A percentile compares a stretch with the other conserved stretches of the same genome.
Evolutionary conservation across 92 coral and sea anemone genomes (phyloP).

Genomic region (Umimayanthus kanabou): DNA sequence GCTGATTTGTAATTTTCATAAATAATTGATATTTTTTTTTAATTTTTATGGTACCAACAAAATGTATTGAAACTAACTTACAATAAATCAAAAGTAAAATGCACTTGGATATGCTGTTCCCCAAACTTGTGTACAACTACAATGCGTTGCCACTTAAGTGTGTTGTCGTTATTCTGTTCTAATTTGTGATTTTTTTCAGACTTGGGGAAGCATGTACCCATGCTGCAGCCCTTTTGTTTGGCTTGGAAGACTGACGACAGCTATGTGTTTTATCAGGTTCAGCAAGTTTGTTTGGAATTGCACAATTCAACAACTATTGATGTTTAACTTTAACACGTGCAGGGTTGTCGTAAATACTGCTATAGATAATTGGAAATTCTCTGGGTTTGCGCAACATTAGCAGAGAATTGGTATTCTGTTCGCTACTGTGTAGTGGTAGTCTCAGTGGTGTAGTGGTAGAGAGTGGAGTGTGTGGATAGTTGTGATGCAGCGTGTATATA

Average conservation of each 20-base stretch:
- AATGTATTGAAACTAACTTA: background rate
- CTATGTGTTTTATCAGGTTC: no score
- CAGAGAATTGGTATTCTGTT: no score
- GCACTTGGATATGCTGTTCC: background rate
- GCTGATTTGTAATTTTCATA: background rate
- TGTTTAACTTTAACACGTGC: no score
- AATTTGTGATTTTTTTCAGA: background rate
- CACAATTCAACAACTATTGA: no score
- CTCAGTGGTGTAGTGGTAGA: no score
- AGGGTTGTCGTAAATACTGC: no score
- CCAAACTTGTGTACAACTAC: background rate
- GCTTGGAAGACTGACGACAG: slow-evolving; percentile 3
- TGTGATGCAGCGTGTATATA: no score
- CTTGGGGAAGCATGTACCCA: slow-evolving; percentile 48
- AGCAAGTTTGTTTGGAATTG: no score
- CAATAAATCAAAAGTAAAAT: slow-evolving; percentile 1
- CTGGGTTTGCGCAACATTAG: no score
- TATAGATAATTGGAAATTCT: no score
- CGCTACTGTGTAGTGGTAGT: no score
- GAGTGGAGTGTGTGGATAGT: no score
- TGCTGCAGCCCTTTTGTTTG: slow-evolving; percentile 45
- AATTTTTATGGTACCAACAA: background rate
- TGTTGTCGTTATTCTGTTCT: background rate
- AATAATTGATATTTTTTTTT: background rate
- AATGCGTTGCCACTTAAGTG: background rate